Evolutionary conservation across 2,113 vertebrate species (phyloP).

Genomic region (Pycnonotus jocosus): DNA sequence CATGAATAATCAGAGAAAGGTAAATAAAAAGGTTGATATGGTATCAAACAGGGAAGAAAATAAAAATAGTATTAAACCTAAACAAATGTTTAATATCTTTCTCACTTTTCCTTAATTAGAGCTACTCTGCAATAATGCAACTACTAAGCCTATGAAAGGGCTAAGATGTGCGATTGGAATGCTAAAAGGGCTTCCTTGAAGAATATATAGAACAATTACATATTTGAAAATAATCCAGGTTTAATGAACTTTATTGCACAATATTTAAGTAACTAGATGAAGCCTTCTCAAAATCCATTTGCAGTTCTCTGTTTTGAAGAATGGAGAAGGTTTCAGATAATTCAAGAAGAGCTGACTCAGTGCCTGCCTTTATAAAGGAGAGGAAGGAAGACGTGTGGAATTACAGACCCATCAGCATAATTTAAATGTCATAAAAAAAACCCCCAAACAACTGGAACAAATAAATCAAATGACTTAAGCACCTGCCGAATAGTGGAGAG

Average conservation of each 20-base stretch:
- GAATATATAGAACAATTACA: not conserved
- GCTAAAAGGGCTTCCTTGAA: not conserved
- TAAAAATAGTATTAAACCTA: not conserved
- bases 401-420: not conserved
- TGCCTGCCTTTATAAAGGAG: not conserved
- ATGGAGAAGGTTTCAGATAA: not conserved
- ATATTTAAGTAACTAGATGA: not conserved
- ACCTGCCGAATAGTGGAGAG: not conserved
- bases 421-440: not conserved
- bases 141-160: not conserved
- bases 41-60: not conserved
- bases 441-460: not conserved
- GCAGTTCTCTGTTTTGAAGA: not conserved
- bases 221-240: not conserved
- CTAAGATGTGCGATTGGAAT: not conserved
- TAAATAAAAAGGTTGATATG: not conserved
- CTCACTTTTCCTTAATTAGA: not conserved
- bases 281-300: not conserved
- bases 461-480: constrained; percentile 2
- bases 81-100: not conserved
- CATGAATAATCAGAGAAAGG: not conserved
- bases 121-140: not conserved
- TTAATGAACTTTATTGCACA: not conserved
- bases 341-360: not conserved
- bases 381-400: not conserved